A percentile compares a stretch with the other conserved stretches of the same genome.
Evolutionary conservation across 1,140 invertebrate genomes (phyloP).

Genomic region (Calephelis nemesis): DNA sequence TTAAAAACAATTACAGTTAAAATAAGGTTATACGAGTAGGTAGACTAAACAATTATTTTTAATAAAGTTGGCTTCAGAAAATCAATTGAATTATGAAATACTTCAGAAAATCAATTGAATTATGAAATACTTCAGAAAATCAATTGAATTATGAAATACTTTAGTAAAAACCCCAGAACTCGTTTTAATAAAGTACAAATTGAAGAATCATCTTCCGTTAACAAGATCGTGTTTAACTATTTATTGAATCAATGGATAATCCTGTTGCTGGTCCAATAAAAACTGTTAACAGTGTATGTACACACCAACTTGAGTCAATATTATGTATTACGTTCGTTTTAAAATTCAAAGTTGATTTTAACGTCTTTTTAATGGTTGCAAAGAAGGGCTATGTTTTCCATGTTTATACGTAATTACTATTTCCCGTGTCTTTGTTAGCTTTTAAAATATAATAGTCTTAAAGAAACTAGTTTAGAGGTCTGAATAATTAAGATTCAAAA

Average conservation of each 20-base stretch:
- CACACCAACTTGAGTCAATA: slow-evolving; percentile 4
- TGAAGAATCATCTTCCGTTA: not conserved
- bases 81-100: too few species aligned
- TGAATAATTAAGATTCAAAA: too few species aligned
- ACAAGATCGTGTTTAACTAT: slow-evolving; percentile 26
- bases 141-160: too few species aligned
- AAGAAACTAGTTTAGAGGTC: too few species aligned
- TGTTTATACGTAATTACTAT: not conserved
- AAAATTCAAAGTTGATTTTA: not conserved
- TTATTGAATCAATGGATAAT: slow-evolving; percentile 25
- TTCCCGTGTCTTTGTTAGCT: too few species aligned
- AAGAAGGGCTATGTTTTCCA: too few species aligned
- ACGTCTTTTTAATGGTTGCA: not conserved
- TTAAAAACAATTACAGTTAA: too few species aligned
- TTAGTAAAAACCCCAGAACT: not conserved
- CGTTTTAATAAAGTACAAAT: not conserved
- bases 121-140: too few species aligned
- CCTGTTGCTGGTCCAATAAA: slow-evolving; percentile 18
- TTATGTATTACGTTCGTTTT: not conserved
- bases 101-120: not conserved
- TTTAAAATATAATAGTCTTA: too few species aligned
- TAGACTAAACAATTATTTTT: too few species aligned
- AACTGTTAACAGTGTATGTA: slow-evolving; percentile 22
- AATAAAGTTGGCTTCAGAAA: too few species aligned
- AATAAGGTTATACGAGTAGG: too few species aligned